These are phyloP conservation scores for Eueremaeus valkanovi DNA, from an alignment of 2,888 invertebrate genomes.

Conservation along the genomic window DNA sequence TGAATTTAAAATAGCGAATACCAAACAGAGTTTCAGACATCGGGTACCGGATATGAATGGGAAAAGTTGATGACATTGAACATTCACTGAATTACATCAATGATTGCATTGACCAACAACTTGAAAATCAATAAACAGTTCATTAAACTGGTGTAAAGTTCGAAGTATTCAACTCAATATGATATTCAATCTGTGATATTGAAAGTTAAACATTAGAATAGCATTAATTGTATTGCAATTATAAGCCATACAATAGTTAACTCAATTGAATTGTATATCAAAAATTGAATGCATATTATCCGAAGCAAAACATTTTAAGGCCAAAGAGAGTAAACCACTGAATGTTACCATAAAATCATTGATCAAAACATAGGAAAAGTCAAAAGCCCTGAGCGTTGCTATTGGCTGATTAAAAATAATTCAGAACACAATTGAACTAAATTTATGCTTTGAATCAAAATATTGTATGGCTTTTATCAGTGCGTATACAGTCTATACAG, in stretches of 20 bases:
- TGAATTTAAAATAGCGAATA: neutral
- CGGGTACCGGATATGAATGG: neutral
- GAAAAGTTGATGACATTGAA: conserved; percentile 23
- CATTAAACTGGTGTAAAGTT: conserved; percentile 14
- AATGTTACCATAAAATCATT: conserved; percentile 9
- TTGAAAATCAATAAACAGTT: neutral
- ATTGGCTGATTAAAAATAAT: neutral
- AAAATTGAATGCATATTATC: neutral
- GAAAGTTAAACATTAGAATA: neutral
- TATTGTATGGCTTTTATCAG: neutral
- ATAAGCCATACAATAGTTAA: neutral
- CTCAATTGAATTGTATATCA: neutral
- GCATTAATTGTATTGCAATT: neutral
- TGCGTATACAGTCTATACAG: neutral
- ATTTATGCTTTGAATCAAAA: neutral
- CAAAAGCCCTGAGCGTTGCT: neutral
- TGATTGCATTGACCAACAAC: neutral
- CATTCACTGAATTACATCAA: neutral
- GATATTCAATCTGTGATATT: neutral
- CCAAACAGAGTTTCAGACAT: neutral
- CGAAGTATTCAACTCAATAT: neutral
- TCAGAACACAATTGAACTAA: neutral
- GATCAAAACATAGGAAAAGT: neutral
- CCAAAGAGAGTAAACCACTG: conserved; percentile 24
- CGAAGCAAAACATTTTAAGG: neutral